Evolutionary conservation across 2,888 invertebrate species (phyloP).

Genomic region (Chymomyza procnemis): DNA sequence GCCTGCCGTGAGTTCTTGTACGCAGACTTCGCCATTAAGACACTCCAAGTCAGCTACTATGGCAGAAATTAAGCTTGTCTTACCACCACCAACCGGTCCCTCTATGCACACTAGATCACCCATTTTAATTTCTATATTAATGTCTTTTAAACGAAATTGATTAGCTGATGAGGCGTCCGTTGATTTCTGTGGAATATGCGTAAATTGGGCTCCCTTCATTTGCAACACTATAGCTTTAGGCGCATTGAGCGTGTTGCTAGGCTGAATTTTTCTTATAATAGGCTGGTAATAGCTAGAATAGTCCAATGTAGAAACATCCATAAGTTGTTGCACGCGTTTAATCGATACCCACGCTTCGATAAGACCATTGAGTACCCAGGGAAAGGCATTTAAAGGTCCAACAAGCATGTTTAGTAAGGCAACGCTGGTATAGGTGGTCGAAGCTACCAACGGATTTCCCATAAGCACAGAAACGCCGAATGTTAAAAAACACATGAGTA

Average conservation of each 20-base stretch:
- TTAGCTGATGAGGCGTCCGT: constrained; percentile 20
- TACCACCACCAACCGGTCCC: constrained; percentile 94
- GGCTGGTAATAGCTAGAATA: constrained; percentile 77
- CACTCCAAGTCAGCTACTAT: constrained; percentile 91
- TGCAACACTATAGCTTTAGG: constrained; percentile 81
- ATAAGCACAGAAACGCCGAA: constrained; percentile 88
- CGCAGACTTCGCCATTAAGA: constrained; percentile 83
- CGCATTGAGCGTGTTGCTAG: not conserved
- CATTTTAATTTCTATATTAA: constrained; percentile 79
- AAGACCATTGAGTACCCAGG: constrained; percentile 98
- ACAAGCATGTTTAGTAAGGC: constrained; percentile 97
- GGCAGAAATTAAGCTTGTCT: constrained; percentile 90
- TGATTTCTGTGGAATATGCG: constrained; percentile 50
- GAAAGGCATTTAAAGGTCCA: constrained; percentile 96
- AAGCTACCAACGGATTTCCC: constrained; percentile 87
- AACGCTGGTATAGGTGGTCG: constrained; percentile 95
- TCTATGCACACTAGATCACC: constrained; percentile 91
- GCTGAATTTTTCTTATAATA: constrained; percentile 52
- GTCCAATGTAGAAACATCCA: constrained; percentile 81
- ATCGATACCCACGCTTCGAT: constrained; percentile 97
- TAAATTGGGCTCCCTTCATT: constrained; percentile 82
- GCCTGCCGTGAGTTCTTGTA: constrained; percentile 85
- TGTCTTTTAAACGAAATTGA: constrained; percentile 68
- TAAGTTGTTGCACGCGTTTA: constrained; percentile 89
- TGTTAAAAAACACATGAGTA: constrained; percentile 90